Conservation (phyloP, 2,113 vertebrate species). For the Himantopus leucocephalus region DNA sequence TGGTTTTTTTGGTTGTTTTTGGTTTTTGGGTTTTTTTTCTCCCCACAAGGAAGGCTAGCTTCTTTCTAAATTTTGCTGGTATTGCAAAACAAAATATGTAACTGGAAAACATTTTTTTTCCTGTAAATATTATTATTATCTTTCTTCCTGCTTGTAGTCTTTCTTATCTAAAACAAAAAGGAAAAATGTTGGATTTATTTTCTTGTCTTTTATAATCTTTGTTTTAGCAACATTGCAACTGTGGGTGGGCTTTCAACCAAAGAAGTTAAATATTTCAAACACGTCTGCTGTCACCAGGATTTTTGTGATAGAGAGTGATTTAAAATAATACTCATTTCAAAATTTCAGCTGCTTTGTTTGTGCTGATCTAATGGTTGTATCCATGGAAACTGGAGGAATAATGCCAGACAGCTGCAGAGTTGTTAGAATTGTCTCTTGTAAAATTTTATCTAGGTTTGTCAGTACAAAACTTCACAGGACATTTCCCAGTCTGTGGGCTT, state of each 20-base stretch:
- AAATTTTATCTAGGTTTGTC: background rate
- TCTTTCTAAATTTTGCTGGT: background rate
- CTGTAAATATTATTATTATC: background rate
- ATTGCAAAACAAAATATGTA: background rate
- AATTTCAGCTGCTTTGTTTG: constrained; percentile 22
- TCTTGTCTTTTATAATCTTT: background rate
- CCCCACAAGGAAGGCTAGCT: background rate
- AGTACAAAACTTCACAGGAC: background rate
- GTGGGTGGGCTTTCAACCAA: background rate
- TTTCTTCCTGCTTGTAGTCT: background rate
- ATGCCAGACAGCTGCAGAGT: constrained; percentile 18
- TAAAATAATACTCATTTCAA: constrained; percentile 24
- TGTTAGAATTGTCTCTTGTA: background rate
- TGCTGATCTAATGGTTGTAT: constrained; percentile 27
- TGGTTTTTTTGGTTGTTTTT: background rate
- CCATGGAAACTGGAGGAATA: constrained; percentile 60
- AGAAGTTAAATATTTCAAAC: background rate
- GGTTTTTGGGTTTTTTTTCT: too few relatives aligned
- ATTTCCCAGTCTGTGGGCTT: background rate
- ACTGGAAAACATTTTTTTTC: background rate
- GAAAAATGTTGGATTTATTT: background rate
- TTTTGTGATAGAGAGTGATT: constrained; percentile 12
- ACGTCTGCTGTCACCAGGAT: background rate
- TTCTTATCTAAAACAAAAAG: background rate
- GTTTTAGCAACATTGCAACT: background rate